These are phyloP conservation scores for Popillia japonica DNA, from an alignment of 1,140 invertebrate species.

Conservation along the genomic window DNA sequence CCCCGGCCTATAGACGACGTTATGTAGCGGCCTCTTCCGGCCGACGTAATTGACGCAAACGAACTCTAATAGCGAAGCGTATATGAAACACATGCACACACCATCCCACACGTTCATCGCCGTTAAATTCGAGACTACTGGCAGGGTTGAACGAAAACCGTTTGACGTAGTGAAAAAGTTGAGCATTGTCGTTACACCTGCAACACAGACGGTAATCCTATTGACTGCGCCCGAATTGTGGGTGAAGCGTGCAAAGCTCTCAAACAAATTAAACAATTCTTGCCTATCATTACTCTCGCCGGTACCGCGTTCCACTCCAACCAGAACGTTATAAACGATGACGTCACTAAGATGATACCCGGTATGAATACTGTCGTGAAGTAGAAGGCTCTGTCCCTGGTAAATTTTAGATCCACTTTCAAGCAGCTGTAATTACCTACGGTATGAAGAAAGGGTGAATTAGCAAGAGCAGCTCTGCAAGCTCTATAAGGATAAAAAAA, in stretches of 20 bases:
- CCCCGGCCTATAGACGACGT: constrained; percentile 86
- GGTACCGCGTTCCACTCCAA: constrained; percentile 96
- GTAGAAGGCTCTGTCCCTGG: constrained; percentile 93
- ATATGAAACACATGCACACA: constrained; percentile 96
- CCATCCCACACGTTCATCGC: constrained; percentile 97
- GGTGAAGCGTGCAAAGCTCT: no score
- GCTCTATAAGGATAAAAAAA: no score
- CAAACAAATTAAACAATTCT: constrained; percentile 54
- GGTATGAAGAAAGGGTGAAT: constrained; percentile 48
- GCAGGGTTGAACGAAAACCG: constrained; percentile 86
- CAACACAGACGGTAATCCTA: constrained; percentile 45
- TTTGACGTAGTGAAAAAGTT: constrained; percentile 97
- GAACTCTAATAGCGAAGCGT: constrained; percentile 91
- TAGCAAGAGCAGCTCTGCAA: no score
- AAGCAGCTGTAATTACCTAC: constrained; percentile 94
- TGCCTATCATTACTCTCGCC: constrained; percentile 91
- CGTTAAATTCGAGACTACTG: constrained; percentile 91
- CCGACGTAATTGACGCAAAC: constrained; percentile 95
- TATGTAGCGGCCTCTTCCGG: constrained; percentile 86
- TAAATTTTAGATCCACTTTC: constrained; percentile 90
- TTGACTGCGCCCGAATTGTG: neutral
- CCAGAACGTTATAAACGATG: constrained; percentile 92
- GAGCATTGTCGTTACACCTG: constrained; percentile 95
- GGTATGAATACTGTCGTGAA: constrained; percentile 96
- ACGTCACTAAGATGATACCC: constrained; percentile 93